A percentile compares a stretch with the other conserved stretches of the same genome.
phyloP scores from a whole-genome alignment of 1,140 invertebrate species.

The Yoshiicerus persimilis region DNA sequence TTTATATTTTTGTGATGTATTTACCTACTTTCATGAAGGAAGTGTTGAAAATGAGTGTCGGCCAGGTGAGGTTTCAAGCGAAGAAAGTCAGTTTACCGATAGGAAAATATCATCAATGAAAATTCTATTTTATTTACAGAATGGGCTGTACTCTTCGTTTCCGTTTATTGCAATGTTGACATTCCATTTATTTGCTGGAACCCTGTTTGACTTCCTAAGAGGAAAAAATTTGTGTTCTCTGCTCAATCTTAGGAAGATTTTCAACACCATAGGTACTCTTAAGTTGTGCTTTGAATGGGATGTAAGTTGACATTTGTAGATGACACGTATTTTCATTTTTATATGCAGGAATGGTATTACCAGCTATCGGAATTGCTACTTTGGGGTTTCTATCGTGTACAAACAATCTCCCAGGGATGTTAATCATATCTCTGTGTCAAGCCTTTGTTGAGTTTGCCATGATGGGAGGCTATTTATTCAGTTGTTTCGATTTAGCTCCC shows the following conservation, averaged over 20 bases:
- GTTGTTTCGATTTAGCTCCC: conserved; percentile 51
- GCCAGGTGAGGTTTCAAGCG: conserved; percentile 54
- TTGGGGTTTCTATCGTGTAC: conserved; percentile 38
- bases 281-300: background rate
- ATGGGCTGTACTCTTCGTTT: conserved; percentile 61
- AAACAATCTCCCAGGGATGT: conserved; percentile 41
- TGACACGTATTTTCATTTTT: background rate
- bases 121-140: conserved; percentile 52
- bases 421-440: conserved; percentile 42
- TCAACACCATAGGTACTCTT: conserved; percentile 52
- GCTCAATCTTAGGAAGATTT: conserved; percentile 50
- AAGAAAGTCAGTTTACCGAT: background rate
- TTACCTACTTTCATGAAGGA: conserved; percentile 64
- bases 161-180: conserved; percentile 58
- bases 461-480: conserved; percentile 52
- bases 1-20: conserved; percentile 62
- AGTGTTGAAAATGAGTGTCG: conserved; percentile 61
- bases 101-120: background rate
- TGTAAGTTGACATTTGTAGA: background rate
- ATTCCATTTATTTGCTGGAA: conserved; percentile 47
- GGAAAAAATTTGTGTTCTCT: conserved; percentile 43
- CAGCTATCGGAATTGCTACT: background rate
- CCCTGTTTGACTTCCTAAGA: conserved; percentile 48
- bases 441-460: conserved; percentile 48
- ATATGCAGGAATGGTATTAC: conserved; percentile 31